A percentile compares a stretch with the other conserved stretches of the same genome.
Conservation (phyloP, 2,888 invertebrate genomes). For the Serripes groenlandicus region DNA sequence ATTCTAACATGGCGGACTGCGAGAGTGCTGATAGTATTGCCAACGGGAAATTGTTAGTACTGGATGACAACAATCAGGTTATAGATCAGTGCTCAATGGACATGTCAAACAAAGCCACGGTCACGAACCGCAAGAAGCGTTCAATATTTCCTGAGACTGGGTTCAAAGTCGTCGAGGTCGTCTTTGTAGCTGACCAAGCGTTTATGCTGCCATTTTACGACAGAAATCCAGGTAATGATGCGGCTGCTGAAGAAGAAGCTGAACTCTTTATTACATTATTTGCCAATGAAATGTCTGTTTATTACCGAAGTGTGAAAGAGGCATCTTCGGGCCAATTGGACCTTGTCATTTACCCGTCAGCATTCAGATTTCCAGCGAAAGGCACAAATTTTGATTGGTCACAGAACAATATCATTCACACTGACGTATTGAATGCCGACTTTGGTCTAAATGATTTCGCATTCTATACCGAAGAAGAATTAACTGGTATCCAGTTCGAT, state of each 20-base stretch:
- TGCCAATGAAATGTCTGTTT: conserved; percentile 16
- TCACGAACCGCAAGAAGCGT: background rate
- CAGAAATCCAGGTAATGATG: conserved; percentile 1
- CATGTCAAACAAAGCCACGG: background rate
- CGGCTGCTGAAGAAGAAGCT: conserved; percentile 8
- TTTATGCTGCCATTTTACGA: conserved; percentile 9
- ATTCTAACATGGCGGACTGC: conserved; percentile 16
- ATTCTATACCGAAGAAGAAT: background rate
- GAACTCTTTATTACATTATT: conserved; percentile 4
- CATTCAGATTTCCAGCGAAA: conserved; percentile 5
- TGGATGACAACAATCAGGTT: background rate
- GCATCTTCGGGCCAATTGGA: background rate
- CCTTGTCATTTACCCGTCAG: background rate
- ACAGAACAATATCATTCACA: background rate
- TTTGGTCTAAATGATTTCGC: background rate
- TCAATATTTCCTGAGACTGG: conserved; percentile 8
- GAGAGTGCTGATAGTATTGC: background rate
- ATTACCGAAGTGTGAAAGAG: conserved; percentile 5
- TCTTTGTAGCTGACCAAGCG: background rate
- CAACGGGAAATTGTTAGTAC: background rate
- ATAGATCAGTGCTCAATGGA: background rate
- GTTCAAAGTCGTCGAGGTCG: background rate
- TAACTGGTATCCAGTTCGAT: background rate
- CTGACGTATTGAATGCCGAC: background rate
- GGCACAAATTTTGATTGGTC: conserved; percentile 1